Base-by-base conservation (phyloP, 2,113 vertebrate genomes). In the Arizona elegans region DNA sequence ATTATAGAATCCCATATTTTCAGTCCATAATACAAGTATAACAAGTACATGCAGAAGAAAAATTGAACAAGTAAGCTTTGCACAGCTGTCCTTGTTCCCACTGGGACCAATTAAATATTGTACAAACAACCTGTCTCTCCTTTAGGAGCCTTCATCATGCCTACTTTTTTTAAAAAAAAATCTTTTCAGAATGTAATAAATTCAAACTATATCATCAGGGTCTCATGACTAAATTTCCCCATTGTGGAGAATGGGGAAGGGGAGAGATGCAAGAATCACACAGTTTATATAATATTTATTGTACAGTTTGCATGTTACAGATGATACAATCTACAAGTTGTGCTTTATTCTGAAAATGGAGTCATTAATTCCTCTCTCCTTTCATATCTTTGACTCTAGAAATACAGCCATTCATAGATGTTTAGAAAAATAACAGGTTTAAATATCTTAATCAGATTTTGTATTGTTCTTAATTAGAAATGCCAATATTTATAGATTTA, bases 111-210 rank as follows among this genome's bases (percentile, higher is more conserved):
- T 97, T 97, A 98, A 96, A 91, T 56, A 65, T 94, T 95, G 59
- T 12, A 94, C 91, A 98, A 97, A 98, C 97, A 98, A 97, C 92
- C 53, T 94, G 91, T 90, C 92, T 97, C 89, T 96, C 95, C 86
- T 91, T 93, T 91, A 89, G 19, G 62, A 90, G 53, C 90, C 87
- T 96, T 92, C 55, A 58, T 95, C 54, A 96, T 89, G 90, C 94
- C 56, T 95, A 43, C 17, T 6, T n/a, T 93, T n/a, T 50, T 52
- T 92, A 43, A 43, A 43, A 38, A 92, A 38, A 43, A 8, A 29
- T 29, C 56, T 75, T 90, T 47, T 85, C 93, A 92, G n/a, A 91
- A 86, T 65, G 47, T 53, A 55, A 62, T 85, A 24, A 23, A 92
- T 95, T 93, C 95, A 65, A 12, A 2, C 11, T 53, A 6, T 24